Conservation (phyloP, 2,113 vertebrate species). For the Pteruthius melanotis region DNA sequence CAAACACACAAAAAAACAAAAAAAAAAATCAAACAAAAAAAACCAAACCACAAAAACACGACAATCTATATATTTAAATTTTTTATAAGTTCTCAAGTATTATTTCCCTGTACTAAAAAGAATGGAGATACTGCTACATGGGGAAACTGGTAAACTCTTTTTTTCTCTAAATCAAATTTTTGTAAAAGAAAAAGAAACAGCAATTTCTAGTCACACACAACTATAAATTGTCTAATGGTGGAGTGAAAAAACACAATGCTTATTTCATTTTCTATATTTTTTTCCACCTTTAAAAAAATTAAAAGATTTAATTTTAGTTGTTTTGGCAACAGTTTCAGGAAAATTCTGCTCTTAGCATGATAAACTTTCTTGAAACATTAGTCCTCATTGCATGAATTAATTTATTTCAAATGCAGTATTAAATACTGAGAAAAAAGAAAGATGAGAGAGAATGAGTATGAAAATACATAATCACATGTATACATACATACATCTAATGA, state of each 20-base stretch:
- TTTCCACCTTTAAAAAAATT: background rate
- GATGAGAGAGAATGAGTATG: background rate
- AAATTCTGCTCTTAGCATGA: background rate
- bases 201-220: background rate
- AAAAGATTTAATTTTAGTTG: background rate
- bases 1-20: too few species aligned
- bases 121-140: background rate
- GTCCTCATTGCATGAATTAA: too few species aligned
- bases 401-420: rapidly evolving
- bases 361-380: background rate
- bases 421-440: background rate
- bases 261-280: background rate
- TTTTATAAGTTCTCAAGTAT: background rate
- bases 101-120: background rate
- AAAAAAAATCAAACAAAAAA: too few species aligned
- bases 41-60: too few species aligned
- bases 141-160: background rate
- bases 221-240: background rate
- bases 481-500: background rate
- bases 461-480: background rate
- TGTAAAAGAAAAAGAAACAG: background rate
- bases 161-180: background rate
- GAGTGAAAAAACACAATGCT: background rate
- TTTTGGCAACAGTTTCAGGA: background rate
- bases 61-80: background rate